phyloP scores from a whole-genome alignment of 2,888 invertebrate genomes.

The Orthonevra nobilis region DNA sequence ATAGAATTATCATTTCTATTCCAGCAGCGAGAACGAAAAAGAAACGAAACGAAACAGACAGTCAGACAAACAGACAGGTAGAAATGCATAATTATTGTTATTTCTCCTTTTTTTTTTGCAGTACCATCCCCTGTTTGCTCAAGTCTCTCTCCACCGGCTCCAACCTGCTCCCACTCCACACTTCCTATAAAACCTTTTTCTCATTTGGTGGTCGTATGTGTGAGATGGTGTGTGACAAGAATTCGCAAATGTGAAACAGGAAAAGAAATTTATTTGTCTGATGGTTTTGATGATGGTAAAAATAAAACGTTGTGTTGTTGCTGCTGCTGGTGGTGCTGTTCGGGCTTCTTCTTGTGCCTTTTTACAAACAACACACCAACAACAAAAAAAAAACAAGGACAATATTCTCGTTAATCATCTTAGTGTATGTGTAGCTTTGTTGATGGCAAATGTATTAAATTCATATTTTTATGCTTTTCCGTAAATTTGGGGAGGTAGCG shows the following conservation, averaged over 20 bases:
- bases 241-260: conserved; percentile 68
- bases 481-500: conserved; percentile 4
- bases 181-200: conserved; percentile 54
- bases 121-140: conserved; percentile 37
- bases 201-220: conserved; percentile 58
- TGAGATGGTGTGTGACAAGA: conserved; percentile 67
- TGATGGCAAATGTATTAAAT: conserved; percentile 63
- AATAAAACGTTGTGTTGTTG: conserved; percentile 45
- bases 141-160: not conserved
- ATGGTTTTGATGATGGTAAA: conserved; percentile 61
- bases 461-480: conserved; percentile 45
- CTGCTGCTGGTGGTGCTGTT: conserved; percentile 1
- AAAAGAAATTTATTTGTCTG: conserved; percentile 70
- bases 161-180: not conserved
- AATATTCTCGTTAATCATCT: conserved; percentile 63
- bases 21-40: conserved; percentile 48
- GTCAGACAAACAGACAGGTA: conserved; percentile 65
- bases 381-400: conserved; percentile 39
- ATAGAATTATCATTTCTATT: conserved; percentile 67
- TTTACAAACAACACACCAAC: too few relatives aligned
- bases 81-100: conserved; percentile 68
- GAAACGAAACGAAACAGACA: conserved; percentile 48
- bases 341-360: conserved; percentile 16
- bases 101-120: conserved; percentile 52
- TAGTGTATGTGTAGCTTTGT: conserved; percentile 55